phyloP scores from a whole-genome alignment of 2,797 vertebrate species.

The Chrysocyon brachyurus region DNA sequence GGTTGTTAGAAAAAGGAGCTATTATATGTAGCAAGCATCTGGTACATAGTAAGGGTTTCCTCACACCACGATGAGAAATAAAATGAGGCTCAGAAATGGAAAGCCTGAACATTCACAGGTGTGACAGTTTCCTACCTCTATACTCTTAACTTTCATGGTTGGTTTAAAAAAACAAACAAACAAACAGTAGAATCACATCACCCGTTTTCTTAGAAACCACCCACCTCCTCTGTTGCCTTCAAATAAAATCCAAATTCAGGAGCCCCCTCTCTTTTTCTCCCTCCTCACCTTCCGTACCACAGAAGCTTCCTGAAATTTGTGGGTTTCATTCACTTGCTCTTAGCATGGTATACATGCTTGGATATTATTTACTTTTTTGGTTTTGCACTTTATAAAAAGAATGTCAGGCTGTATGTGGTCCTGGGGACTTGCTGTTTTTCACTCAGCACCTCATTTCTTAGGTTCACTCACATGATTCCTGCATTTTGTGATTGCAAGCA shows the following conservation, averaged over 20 bases:
- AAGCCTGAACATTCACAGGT: not conserved
- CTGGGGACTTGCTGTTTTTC: not conserved
- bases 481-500: rapidly evolving
- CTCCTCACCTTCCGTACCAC: not conserved
- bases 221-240: not conserved
- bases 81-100: not conserved
- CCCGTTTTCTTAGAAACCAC: not conserved
- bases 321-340: not conserved
- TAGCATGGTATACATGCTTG: not conserved
- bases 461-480: too few species aligned
- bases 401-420: not conserved
- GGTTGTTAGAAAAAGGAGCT: not conserved
- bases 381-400: not conserved
- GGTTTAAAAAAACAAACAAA: not conserved
- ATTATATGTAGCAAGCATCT: too few species aligned
- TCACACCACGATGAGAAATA: not conserved
- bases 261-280: not conserved
- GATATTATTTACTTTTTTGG: not conserved
- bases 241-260: not conserved
- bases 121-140: not conserved
- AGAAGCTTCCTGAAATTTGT: not conserved
- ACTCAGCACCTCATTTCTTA: not conserved
- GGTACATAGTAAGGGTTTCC: not conserved
- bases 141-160: not conserved
- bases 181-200: not conserved